These are phyloP conservation scores for Muschampia plurimacula DNA, from an alignment of 2,888 invertebrate species.

Conservation along the genomic window DNA sequence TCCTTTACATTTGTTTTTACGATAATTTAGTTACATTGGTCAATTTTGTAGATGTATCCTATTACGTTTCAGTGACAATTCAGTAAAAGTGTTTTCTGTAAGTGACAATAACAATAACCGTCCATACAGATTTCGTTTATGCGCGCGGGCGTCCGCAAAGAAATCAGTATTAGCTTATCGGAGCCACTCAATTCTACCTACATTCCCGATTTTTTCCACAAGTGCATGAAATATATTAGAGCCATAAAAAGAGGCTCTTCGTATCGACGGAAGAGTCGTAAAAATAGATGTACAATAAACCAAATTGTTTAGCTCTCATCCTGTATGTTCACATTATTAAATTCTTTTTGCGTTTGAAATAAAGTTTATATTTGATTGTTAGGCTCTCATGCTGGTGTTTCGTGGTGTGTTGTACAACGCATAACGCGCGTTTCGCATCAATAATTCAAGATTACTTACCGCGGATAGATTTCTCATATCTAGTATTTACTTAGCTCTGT, in stretches of 20 bases:
- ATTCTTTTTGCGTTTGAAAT: constrained; percentile 10
- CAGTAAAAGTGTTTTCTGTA: constrained; percentile 35
- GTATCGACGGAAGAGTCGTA: constrained; percentile 65
- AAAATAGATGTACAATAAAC: constrained; percentile 72
- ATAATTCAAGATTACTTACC: constrained; percentile 79
- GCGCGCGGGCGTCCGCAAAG: constrained; percentile 63
- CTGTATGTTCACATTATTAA: neutral
- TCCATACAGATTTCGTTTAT: constrained; percentile 55
- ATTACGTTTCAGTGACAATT: constrained; percentile 33
- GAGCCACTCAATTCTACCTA: constrained; percentile 68
- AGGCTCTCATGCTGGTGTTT: constrained; percentile 27
- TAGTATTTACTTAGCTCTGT: constrained; percentile 55
- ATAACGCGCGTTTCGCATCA: constrained; percentile 71
- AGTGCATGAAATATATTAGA: constrained; percentile 74
- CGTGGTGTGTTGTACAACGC: constrained; percentile 55
- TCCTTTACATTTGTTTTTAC: constrained; percentile 14
- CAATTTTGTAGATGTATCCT: constrained; percentile 27
- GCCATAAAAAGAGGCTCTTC: constrained; percentile 76
- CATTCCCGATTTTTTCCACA: constrained; percentile 68
- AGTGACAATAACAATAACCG: constrained; percentile 47
- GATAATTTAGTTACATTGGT: constrained; percentile 24
- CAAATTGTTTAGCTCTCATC: constrained; percentile 33
- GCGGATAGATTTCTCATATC: constrained; percentile 61
- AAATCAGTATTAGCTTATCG: constrained; percentile 71
- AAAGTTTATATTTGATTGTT: constrained; percentile 18